Conservation (phyloP, 2,113 vertebrate species). For the Symphodus melops region DNA sequence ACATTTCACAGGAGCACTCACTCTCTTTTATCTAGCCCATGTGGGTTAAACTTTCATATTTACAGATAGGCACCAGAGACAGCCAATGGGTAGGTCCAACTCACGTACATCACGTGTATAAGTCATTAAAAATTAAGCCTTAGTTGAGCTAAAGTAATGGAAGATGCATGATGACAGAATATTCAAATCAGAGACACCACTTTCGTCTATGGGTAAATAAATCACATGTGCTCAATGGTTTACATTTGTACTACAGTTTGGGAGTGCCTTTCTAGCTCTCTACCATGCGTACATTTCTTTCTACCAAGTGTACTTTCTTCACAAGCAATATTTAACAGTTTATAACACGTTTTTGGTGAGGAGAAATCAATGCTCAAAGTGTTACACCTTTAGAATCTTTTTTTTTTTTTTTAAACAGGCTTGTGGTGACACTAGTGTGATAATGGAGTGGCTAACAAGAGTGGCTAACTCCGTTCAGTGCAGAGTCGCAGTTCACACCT, state of each 20-base stretch:
- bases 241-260: conserved; percentile 67
- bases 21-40: conserved; percentile 21
- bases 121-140: conserved; percentile 23
- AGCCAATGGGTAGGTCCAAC: conserved; percentile 72
- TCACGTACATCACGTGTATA: conserved; percentile 37
- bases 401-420: conserved; percentile 55
- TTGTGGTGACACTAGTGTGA: conserved; percentile 58
- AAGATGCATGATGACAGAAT: conserved; percentile 42
- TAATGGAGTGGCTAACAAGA: conserved; percentile 36
- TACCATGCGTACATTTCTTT: conserved; percentile 59
- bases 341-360: conserved; percentile 60
- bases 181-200: conserved; percentile 45
- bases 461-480: conserved; percentile 40
- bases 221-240: conserved; percentile 65
- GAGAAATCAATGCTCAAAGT: conserved; percentile 32
- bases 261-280: conserved; percentile 64
- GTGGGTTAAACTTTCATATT: conserved; percentile 35
- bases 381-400: conserved; percentile 29
- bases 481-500: conserved; percentile 45
- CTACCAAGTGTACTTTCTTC: conserved; percentile 61
- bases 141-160: conserved; percentile 48
- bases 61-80: conserved; percentile 72
- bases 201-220: conserved; percentile 50
- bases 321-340: conserved; percentile 65
- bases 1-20: conserved; percentile 49